Base-by-base conservation (phyloP, 2,888 invertebrate species). In the Parthenolecanium corni region DNA sequence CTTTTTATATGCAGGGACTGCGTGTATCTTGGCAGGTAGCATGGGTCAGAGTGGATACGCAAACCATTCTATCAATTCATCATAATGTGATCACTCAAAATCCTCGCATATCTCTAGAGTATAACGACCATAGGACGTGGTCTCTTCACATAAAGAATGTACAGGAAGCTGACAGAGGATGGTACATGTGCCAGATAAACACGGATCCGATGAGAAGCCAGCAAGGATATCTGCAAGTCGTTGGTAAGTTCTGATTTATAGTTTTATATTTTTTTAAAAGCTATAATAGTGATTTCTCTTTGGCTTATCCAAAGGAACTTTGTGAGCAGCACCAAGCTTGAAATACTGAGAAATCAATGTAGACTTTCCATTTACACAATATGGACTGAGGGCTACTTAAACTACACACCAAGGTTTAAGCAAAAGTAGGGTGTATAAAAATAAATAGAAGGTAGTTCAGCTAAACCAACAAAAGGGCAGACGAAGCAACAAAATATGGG, bases 161-260 rank as follows among this genome's bases (percentile, higher is more conserved):
- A 31, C 88, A 89, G 72, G 90, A 91, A 73, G 81, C 82, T 49
- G 91, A 91, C 76, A 80, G 90, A 2, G 91, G 91, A 65, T 91
- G 89, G 89, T 91, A 82, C 73, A 90, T 90, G 90, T 90, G 90
- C 73, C 90, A 91, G 75, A 85, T 92, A 68, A 91, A 92, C 76
- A 91, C 91, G 1, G 89, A 91, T 75, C 92, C 91, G n/a, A 92
- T 92, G 91, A 80, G 89, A 68, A 88, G 87, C 65, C 80, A 87
- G 64, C 87, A 89, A 72, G 92, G 91, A 62, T 92, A 90, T 73
- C 79, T 92, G 36, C 89, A 91, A 78, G 90, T 92, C 68, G 89
- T 91, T 47, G 91, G 92, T 91, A 72, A 82, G 86, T 78, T 42
- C n/a, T 16, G 12, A 42, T 31, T 31, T n/a, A n/a, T 31, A 6